Evolutionary conservation across 2,888 invertebrate genomes (phyloP), one percentile per base, ranked within the genome.

Genomic region (Alloscopus bannaensis): DNA sequence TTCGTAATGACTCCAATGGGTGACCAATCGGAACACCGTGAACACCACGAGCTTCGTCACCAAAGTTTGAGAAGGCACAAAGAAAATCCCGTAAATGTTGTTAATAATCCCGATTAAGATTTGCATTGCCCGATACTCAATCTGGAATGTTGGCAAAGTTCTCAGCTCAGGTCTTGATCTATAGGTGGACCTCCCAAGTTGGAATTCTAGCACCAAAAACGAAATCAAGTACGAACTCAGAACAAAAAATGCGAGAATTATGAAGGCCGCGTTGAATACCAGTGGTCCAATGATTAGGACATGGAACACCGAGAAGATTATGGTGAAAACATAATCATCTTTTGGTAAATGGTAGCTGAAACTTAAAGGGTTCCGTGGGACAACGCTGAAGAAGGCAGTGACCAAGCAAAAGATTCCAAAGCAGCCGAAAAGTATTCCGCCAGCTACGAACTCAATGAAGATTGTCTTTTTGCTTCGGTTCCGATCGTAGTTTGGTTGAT

Each of bases 51-150:
- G 28, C 16, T 65, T 42, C 2, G 18, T 26, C 2, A 65, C 42
- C 13, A 65, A 16, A 0, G 69, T 55, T 42, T 69, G 55, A 3
- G 40, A 29, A 8, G 69, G 69, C 3, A 69, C 40, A 4, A 69
- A 11, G 2, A 69, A 36, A 4, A 26, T 6, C 0, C 55, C 69
- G 26, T 57, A 13, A 11, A 69, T 3, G 1, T 13, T 29, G 22
- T 40, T 40, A 2, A 42, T 42, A 11, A 28, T n/a, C 22, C 29
- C 40, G 18, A 47, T 55, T 18, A 69, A 57, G 20, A 69, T 6
- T 24, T 69, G 40, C 8, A 42, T n/a, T 3, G 40, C 18, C 13
- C 69, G 26, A n/a, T 69, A 69, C 1, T 40, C 55, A 16, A n/a
- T 20, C 13, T 36, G 31, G 1, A 69, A 40, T n/a, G 29, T 57